Base-by-base conservation (phyloP, 92 coral and sea anemone genomes). In the Paramuricea clavata region DNA sequence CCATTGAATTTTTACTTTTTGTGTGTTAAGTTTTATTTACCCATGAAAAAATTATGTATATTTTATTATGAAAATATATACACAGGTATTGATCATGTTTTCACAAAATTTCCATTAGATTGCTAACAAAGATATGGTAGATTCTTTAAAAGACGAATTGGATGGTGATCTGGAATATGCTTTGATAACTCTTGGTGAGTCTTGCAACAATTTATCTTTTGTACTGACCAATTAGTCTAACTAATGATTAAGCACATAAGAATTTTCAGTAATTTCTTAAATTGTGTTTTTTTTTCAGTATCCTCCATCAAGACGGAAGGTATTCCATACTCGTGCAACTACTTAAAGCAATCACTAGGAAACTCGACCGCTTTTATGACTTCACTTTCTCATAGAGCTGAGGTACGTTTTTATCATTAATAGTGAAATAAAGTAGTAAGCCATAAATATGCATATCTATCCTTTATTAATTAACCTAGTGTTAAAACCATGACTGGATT, bases 81-180 rank as follows among this genome's bases (percentile, higher is more conserved):
- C 28, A 57, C 28, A 39, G n/a, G 3, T 19, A 16, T 26, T n/a
- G n/a, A 19, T 57, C 67, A 57, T 57, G 67, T 69, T 32, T 69
- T 31, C 10, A 4, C 44, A 39, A 4, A 39, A 39, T 39, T 39
- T 26, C 56, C 25, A 68, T 26, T 44, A 57, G 81, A 60, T 65
- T 44, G 60, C 62, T 34, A 27, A 59, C 23, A 21, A 22, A 28
- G 71, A 31, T 36, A 33, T 39, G 34, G 42, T 72, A 23, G 69
- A 42, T 31, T 84, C 73, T 1, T 36, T 50, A 15, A 49, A 49
- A 47, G 92, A 91, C 44, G 98, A 95, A 81, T 83, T 95, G 96
- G 88, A 88, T 32, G 96, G 98, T 75, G 92, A 93, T 72, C 90
- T 93, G 54, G 90, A 91, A 43, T 69, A 87, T 15, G 98, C 94